A percentile compares a stretch with the other conserved stretches of the same genome.
Evolutionary conservation across 2,888 invertebrate genomes (phyloP).

Genomic region (Hydroisotoma schaefferi): DNA sequence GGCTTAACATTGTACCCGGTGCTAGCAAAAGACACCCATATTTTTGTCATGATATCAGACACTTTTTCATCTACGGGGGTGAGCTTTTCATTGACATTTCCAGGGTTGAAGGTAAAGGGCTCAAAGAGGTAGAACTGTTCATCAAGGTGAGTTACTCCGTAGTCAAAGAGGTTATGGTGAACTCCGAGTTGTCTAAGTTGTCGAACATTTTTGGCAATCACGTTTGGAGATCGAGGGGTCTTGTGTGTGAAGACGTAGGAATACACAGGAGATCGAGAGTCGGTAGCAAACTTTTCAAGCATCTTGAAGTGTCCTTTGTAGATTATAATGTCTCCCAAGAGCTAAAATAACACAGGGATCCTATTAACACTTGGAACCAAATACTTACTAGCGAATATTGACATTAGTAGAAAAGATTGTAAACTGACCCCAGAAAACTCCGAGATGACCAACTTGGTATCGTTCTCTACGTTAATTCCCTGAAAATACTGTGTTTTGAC

Average conservation of each 20-base stretch:
- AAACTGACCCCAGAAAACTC: slow-evolving; percentile 34
- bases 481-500: slow-evolving; percentile 47
- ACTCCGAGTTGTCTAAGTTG: slow-evolving; percentile 28
- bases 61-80: slow-evolving; percentile 35
- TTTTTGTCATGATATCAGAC: slow-evolving; percentile 33
- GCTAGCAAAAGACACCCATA: slow-evolving; percentile 40
- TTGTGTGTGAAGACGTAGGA: slow-evolving; percentile 45
- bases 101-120: slow-evolving; percentile 19
- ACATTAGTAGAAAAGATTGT: too few species aligned
- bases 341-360: slow-evolving; percentile 5
- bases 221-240: slow-evolving; percentile 34
- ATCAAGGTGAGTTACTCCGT: slow-evolving; percentile 39
- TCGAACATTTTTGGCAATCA: slow-evolving; percentile 16
- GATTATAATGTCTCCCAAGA: slow-evolving; percentile 35
- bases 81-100: slow-evolving; percentile 16
- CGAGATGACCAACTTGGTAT: slow-evolving; percentile 36
- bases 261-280: slow-evolving; percentile 26
- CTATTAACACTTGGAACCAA: too few species aligned
- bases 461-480: slow-evolving; percentile 38
- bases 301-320: slow-evolving; percentile 41
- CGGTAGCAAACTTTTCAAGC: slow-evolving; percentile 37
- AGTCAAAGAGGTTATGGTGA: slow-evolving; percentile 39
- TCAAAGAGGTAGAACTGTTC: slow-evolving; percentile 45
- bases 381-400: too few species aligned
- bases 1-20: slow-evolving; percentile 22